phyloP scores from a whole-genome alignment of 2,113 vertebrate genomes.

The Grammomys surdaster region DNA sequence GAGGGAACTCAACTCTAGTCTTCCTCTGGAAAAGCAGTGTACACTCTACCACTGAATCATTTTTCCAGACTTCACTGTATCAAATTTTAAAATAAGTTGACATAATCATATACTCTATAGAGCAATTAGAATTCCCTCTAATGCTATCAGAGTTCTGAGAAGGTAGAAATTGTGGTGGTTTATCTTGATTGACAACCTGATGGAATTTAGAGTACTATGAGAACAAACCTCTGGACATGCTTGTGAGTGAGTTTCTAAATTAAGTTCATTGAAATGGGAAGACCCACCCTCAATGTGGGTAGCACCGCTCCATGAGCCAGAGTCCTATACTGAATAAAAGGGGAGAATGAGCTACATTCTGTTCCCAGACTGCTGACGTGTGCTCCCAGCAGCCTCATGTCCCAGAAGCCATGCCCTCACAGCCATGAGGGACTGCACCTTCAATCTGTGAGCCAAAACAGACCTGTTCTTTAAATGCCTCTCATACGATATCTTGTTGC shows the following conservation, averaged over 20 bases:
- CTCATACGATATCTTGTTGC: not conserved
- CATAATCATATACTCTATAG: not conserved
- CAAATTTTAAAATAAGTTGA: constrained; percentile 12
- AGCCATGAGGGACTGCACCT: not conserved
- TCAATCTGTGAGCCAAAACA: too few species aligned
- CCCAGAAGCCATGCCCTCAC: not conserved
- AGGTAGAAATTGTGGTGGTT: not conserved
- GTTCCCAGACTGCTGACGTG: too few species aligned
- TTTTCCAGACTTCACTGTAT: not conserved
- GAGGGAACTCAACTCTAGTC: not conserved
- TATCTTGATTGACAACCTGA: not conserved
- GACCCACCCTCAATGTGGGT: too few species aligned
- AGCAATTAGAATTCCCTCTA: not conserved
- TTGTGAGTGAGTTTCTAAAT: not conserved
- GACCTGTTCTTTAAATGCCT: not conserved
- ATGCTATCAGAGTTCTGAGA: not conserved
- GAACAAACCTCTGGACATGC: not conserved
- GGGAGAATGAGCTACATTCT: not conserved
- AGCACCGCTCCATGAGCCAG: not conserved
- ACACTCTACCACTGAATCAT: not conserved
- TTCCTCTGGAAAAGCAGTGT: not conserved
- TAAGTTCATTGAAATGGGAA: not conserved
- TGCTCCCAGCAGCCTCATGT: not conserved
- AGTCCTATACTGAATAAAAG: not conserved
- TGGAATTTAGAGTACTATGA: not conserved